Evolutionary conservation across 1,140 invertebrate genomes (phyloP), one percentile per base, ranked within the genome.

Genomic region (Akabosia matsudoensis): DNA sequence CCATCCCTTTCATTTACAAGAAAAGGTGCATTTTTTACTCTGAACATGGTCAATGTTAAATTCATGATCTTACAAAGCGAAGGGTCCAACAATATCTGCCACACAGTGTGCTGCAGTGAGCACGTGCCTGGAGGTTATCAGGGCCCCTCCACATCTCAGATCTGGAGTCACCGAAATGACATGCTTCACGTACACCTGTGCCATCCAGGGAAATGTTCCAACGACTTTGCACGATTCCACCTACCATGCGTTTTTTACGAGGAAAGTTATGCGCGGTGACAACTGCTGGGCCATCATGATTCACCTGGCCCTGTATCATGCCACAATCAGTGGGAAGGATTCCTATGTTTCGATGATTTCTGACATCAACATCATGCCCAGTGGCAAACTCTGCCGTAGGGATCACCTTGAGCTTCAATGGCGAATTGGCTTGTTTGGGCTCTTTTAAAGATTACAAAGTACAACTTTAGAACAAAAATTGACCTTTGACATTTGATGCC

Each of bases 161-260:
- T 34, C 13, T n/a, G 24, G n/a, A 33, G 73, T 64, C 22, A 22
- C 51, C 1, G 75, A 64, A 13, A 67, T 45, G 37, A 33, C 76
- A 56, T 13, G 22, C 24, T 14, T n/a, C 2, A 56, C 13, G 34
- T 77, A 77, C 22, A 77, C 24, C 22, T 77, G 76, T 0, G 34
- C 76, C 76, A 77, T 77, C 76, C 76, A 77, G 16, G 52, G 54
- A n/a, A 70, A 70, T 0, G 64, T 13, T 70, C n/a, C 52, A 56
- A 31, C 14, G 16, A n/a, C 33, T 54, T 34, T 28, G 52, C 1
- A 30, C 13, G 33, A 30, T 51, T 56, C 31, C 54, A 30, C 51
- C 31, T 14, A 74, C 73, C n/a, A 61, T 22, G 28, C 51, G 31
- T n/a, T 61, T 61, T 3, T 30, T 24, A 1, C 56, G 31, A 13